phyloP scores from a whole-genome alignment of 2,888 invertebrate genomes.

The Euzophera pinguis region DNA sequence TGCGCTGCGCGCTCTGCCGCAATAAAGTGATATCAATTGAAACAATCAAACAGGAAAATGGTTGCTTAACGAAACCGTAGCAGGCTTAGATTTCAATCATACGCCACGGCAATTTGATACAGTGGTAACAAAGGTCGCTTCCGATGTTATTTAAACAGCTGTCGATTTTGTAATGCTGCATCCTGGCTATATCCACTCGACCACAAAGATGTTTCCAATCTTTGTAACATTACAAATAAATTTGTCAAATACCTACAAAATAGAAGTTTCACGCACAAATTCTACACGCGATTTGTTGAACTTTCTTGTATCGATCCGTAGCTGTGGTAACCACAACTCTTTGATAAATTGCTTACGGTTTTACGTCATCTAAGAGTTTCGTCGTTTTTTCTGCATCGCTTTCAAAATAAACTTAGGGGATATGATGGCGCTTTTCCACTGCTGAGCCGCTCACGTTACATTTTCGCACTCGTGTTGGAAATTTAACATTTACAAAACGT shows the following conservation, averaged over 20 bases:
- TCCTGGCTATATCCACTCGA: slow-evolving; percentile 20
- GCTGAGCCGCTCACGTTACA: not conserved
- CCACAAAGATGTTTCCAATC: not conserved
- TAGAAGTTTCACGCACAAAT: slow-evolving; percentile 16
- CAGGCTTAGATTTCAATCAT: slow-evolving; percentile 50
- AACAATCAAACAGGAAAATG: slow-evolving; percentile 43
- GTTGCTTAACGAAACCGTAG: slow-evolving; percentile 44
- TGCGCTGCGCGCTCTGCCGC: slow-evolving; percentile 25
- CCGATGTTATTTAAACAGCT: slow-evolving; percentile 55
- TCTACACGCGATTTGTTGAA: slow-evolving; percentile 21
- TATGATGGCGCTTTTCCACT: slow-evolving; percentile 29
- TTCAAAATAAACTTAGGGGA: slow-evolving; percentile 45
- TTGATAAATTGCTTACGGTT: slow-evolving; percentile 33
- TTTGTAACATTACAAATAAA: slow-evolving; percentile 6
- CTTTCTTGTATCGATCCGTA: slow-evolving; percentile 20
- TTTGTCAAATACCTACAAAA: slow-evolving; percentile 3
- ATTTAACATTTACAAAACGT: not conserved
- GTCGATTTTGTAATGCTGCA: slow-evolving; percentile 39
- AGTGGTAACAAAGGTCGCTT: slow-evolving; percentile 50
- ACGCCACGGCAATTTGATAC: slow-evolving; percentile 47
- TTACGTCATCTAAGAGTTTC: slow-evolving; percentile 35
- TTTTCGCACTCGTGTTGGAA: not conserved
- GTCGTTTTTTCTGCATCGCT: slow-evolving; percentile 44
- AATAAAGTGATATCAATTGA: slow-evolving; percentile 34
- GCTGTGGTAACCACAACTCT: slow-evolving; percentile 25